Conservation (phyloP, 2,113 vertebrate genomes). For the Crotalus viridis region DNA sequence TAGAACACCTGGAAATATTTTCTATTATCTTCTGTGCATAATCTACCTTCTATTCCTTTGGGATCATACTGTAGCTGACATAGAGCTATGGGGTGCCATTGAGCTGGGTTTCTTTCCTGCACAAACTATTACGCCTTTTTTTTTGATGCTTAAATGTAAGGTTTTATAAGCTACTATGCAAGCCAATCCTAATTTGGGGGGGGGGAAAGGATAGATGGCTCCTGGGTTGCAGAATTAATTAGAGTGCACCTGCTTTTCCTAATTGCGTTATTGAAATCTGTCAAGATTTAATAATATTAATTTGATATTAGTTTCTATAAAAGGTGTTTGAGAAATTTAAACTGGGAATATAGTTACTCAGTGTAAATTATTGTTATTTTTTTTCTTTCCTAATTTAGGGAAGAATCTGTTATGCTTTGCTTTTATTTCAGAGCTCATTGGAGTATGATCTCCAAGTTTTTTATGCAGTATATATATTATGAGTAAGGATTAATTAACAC, state of each 20-base stretch:
- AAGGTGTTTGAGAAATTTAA: background rate
- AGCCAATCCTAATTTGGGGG: slow-evolving; percentile 47
- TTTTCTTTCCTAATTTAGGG: background rate
- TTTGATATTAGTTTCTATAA: slow-evolving; percentile 7
- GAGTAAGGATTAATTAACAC: background rate
- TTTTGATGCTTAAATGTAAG: slow-evolving; percentile 59
- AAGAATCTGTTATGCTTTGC: background rate
- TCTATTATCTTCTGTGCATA: slow-evolving; percentile 56
- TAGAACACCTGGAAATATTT: slow-evolving; percentile 14
- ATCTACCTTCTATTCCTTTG: slow-evolving; percentile 52
- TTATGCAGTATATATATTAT: background rate
- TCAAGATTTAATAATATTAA: slow-evolving; percentile 4
- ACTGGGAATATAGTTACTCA: background rate
- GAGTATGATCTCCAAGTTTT: background rate
- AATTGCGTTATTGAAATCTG: background rate
- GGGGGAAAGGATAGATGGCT: slow-evolving; percentile 7
- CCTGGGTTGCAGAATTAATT: slow-evolving; percentile 44
- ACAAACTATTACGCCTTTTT: slow-evolving; percentile 48
- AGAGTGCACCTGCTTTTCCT: slow-evolving; percentile 33
- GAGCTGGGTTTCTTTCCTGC: background rate
- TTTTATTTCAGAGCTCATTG: background rate
- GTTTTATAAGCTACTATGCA: slow-evolving; percentile 37
- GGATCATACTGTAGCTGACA: slow-evolving; percentile 56
- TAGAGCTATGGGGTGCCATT: slow-evolving; percentile 54
- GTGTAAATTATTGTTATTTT: background rate